phyloP scores from a whole-genome alignment of 2,797 vertebrate genomes.

The Pelodytes ibericus region DNA sequence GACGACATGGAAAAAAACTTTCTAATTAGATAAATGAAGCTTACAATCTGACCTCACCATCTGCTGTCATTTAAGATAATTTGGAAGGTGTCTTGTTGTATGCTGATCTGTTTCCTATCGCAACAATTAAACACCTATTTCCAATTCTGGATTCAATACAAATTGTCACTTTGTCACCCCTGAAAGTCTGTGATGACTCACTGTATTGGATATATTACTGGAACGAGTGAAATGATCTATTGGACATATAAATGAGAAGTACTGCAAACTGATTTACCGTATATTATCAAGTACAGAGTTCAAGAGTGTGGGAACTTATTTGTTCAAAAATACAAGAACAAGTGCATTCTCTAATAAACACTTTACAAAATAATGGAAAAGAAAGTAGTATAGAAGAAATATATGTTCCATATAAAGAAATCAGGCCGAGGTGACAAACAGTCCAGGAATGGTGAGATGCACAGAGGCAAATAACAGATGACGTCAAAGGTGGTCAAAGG shows the following conservation, averaged over 20 bases:
- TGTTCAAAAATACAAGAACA: neutral
- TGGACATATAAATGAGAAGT: neutral
- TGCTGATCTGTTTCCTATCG: constrained; percentile 50
- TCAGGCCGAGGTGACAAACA: too few species aligned
- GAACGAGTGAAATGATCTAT: constrained; percentile 21
- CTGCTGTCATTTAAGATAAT: constrained; percentile 63
- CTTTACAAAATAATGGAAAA: too few species aligned
- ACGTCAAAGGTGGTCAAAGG: too few species aligned
- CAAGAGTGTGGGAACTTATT: neutral
- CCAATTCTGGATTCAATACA: constrained; percentile 48
- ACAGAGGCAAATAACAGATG: too few species aligned
- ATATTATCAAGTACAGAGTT: constrained; percentile 11
- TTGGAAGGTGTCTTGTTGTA: constrained; percentile 34
- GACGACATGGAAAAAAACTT: constrained; percentile 62
- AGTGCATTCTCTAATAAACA: neutral
- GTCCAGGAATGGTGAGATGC: too few species aligned
- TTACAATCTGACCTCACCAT: constrained; percentile 69
- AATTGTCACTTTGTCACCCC: constrained; percentile 27
- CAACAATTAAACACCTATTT: constrained; percentile 53
- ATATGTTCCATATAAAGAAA: too few species aligned
- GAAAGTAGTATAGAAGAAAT: too few species aligned
- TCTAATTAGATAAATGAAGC: constrained; percentile 64
- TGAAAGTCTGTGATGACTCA: constrained; percentile 16
- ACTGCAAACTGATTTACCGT: constrained; percentile 39
- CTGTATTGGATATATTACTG: constrained; percentile 7